These are phyloP conservation scores for Tipula helvola DNA, from an alignment of 2,888 invertebrate genomes.

Conservation along the genomic window DNA sequence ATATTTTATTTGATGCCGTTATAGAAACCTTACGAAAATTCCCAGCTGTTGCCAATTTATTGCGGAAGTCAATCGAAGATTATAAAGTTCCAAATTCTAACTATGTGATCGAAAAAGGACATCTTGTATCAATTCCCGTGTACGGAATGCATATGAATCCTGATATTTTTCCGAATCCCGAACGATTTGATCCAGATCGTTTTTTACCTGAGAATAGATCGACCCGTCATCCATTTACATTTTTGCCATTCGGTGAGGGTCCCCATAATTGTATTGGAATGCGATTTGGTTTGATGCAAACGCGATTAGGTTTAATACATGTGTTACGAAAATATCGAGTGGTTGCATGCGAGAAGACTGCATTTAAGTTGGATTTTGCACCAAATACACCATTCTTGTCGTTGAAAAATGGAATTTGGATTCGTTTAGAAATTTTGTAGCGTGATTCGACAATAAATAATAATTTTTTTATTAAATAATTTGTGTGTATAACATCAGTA, in stretches of 20 bases:
- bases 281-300: constrained; percentile 18
- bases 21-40: constrained; percentile 37
- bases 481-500: too few species aligned
- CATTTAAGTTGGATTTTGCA: constrained; percentile 10
- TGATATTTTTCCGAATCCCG: constrained; percentile 42
- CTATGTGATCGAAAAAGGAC: constrained; percentile 36
- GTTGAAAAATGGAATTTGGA: constrained; percentile 10
- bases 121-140: constrained; percentile 37
- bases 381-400: neutral
- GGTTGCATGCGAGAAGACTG: constrained; percentile 19
- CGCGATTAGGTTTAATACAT: constrained; percentile 11
- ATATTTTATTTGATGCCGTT: neutral
- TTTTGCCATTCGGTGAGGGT: constrained; percentile 18
- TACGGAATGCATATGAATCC: constrained; percentile 42
- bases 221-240: constrained; percentile 27
- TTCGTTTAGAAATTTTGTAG: constrained; percentile 13
- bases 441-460: too few species aligned
- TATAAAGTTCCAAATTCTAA: constrained; percentile 30
- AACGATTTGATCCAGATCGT: constrained; percentile 43
- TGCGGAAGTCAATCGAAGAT: constrained; percentile 28
- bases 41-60: constrained; percentile 31
- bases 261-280: constrained; percentile 17
- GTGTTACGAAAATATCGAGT: constrained; percentile 13
- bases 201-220: constrained; percentile 39
- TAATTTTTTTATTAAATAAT: too few species aligned